These are phyloP conservation scores for Xerus inauris DNA, from an alignment of 2,113 vertebrate genomes.

Conservation along the genomic window DNA sequence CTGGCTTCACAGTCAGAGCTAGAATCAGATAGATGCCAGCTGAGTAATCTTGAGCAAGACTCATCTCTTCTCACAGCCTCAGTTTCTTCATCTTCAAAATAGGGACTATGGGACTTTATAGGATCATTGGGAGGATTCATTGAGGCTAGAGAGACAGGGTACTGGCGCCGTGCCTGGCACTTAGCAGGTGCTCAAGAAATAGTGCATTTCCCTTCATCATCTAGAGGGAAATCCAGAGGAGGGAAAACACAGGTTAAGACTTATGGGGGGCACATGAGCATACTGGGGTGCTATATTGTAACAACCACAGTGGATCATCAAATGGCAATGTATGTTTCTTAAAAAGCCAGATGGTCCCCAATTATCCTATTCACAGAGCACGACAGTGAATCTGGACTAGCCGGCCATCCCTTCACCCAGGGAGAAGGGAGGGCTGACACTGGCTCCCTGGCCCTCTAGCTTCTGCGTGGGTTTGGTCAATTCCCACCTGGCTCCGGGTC, in stretches of 20 bases:
- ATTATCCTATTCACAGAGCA: background rate
- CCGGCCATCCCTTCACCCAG: background rate
- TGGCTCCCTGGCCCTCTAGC: background rate
- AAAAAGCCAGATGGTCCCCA: background rate
- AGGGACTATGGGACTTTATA: background rate
- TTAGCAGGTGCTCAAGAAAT: background rate
- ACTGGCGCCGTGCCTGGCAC: background rate
- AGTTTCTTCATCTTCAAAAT: constrained; percentile 10
- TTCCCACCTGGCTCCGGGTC: background rate
- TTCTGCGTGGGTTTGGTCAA: background rate
- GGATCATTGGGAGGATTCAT: background rate
- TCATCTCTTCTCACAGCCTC: background rate
- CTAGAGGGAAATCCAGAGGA: background rate
- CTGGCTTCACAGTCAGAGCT: background rate
- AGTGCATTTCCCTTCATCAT: background rate
- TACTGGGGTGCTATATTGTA: background rate
- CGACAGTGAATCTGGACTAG: background rate
- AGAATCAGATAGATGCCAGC: background rate
- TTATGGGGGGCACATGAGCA: background rate
- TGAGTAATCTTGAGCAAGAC: background rate
- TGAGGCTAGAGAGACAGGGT: background rate
- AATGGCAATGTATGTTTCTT: background rate
- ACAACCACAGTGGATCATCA: background rate
- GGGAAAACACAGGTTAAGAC: background rate
- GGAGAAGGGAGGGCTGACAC: background rate